phyloP scores from a whole-genome alignment of 1,140 invertebrate species.

The Bombus superbus region DNA sequence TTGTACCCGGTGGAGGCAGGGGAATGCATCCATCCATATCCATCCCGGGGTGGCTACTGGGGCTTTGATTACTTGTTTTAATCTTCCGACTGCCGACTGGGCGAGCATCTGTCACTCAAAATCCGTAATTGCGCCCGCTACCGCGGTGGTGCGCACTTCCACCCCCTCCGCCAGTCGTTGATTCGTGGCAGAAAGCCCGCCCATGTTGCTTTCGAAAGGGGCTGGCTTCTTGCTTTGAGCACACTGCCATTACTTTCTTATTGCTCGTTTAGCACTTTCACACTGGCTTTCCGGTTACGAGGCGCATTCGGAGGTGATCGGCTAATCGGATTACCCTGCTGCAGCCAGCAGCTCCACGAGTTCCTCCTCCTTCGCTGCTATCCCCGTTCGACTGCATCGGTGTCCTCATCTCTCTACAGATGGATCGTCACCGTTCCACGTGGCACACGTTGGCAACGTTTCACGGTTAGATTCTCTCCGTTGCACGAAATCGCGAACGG shows the following conservation, averaged over 20 bases:
- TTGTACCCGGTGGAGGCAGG: slow-evolving; percentile 28
- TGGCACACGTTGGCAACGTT: background rate
- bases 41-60: slow-evolving; percentile 72
- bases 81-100: slow-evolving; percentile 82
- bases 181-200: slow-evolving; percentile 12
- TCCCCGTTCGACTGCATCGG: background rate
- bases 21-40: slow-evolving; percentile 76
- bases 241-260: slow-evolving; percentile 66
- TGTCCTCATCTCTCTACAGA: background rate
- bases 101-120: slow-evolving; percentile 84
- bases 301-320: slow-evolving; percentile 18
- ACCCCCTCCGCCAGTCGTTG: background rate
- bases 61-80: slow-evolving; percentile 84
- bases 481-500: background rate
- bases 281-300: slow-evolving; percentile 32
- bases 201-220: slow-evolving; percentile 17
- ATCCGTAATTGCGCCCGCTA: slow-evolving; percentile 80
- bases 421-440: background rate
- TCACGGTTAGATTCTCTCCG: background rate
- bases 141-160: slow-evolving; percentile 55
- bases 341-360: background rate
- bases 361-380: background rate
- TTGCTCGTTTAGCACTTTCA: slow-evolving; percentile 67
- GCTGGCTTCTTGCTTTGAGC: slow-evolving; percentile 39
- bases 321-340: slow-evolving; percentile 35